Evolutionary conservation across 2,888 invertebrate species (phyloP), one percentile per base, ranked within the genome.

Genomic region (Melieria picta): DNA sequence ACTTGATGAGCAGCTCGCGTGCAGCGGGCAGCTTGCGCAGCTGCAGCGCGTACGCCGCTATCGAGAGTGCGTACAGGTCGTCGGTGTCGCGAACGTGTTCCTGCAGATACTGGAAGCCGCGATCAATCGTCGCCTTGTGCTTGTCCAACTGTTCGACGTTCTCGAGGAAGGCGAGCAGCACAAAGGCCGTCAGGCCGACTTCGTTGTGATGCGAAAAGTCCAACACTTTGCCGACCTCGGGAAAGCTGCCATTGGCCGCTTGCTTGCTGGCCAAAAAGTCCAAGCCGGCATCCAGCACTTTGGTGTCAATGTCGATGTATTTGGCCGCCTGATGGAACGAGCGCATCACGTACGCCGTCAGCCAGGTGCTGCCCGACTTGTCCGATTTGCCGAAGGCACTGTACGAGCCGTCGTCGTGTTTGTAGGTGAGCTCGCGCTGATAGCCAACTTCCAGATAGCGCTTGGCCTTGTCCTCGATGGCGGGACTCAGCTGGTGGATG

Each of bases 271-370:
- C 88, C 61, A 96, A 87, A 92, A 93, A 95, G 57, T 90, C 87
- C 11, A 94, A 85, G 5, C 93, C 91, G 57, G 89, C 88, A 13
- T 88, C 87, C 64, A 95, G 89, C 5, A 94, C 89, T 64, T 85
- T 85, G 55, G 89, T 87, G 71, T 95, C 94, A 43, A 95, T 88
- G 75, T 89, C 89, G 58, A 94, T 91, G 81, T 91, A 91, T 30
- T 88, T 85, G 56, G 88, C 88, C 0, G 94, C 94, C 85, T 93
- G 91, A 68, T 89, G 89, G 84, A 95, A 93, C 1, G 93, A 91
- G 78, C 92, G 90, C 0, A 91, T 90, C 1, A 94, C 93, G 82
- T 95, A 95, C 0, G 95, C 94, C 6, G 95, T 94, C 74, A 95
- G 86, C 93, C 93, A 92, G 1, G 89, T 90, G 30, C 93, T 94